Base-by-base conservation (phyloP, 2,888 invertebrate species). In the Troides helena region DNA sequence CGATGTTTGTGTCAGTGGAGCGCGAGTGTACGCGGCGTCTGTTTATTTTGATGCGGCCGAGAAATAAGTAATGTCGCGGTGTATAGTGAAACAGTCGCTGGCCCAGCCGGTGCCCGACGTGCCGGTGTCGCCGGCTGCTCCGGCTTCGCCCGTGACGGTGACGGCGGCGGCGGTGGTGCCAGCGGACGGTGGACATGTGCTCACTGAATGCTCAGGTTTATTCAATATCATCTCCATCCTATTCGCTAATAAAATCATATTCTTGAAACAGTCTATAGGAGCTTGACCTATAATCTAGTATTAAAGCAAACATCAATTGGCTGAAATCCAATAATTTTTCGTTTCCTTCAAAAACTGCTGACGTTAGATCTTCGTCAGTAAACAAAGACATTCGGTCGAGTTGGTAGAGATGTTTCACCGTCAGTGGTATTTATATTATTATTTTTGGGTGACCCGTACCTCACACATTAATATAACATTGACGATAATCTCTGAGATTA, bases 61-160 rank as follows among this genome's bases (percentile, higher is more conserved):
- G 77, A 76, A 76, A 74, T 77, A 69, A 72, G 74, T 78, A 80
- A 90, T 92, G 92, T 92, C 92, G 80, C 85, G 90, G 80, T 91
- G 92, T 84, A 91, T 91, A 73, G 88, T 92, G 83, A 92, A 92
- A 81, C 90, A 90, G 79, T 88, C 90, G 77, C 78, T 90, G 74
- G 81, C 82, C 68, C 73, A 78, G 72, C 73, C 76, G 39, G 74
- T 79, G 70, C 74, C 72, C 25, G 77, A 79, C 62, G 76, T 77
- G 70, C 68, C 79, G 36, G 65, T 59, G 58, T 70, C 75, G 46
- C 73, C 74, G 46, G 74, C 72, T 17, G 62, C 68, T 8, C 71
- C 74, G 2, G 74, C 73, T 57, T 65, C 73, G 25, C 70, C 76
- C 1, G 72, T 62, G 39, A 8, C 71, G 7, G 69, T 69, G 12